Base-by-base conservation (phyloP, 2,797 vertebrate species). In the Petrocephalus schoutedeni region DNA sequence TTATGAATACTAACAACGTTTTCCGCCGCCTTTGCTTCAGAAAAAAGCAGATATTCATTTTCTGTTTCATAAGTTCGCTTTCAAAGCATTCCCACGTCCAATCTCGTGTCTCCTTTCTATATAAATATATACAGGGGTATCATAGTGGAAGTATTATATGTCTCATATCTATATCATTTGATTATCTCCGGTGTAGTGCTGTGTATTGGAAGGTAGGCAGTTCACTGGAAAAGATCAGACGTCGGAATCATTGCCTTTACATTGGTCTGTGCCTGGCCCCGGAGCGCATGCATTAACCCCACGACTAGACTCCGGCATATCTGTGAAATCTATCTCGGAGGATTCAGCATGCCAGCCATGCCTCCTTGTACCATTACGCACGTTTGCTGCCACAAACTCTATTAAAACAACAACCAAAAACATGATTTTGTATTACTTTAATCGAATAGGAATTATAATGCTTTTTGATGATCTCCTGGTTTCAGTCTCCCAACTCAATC, bases 361-460 rank as follows among this genome's bases (percentile, higher is more conserved):
- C 54, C 56, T 16, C 28, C 58, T 9, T 36, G 7, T 56, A 58
- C 51, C 82, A 61, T 88, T 86, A 88, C 82, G 87, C 87, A 88
- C 87, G 87, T 88, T 83, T 85, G 87, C 61, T 67, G 83, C 82
- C 83, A 86, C 83, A 86, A 54, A 88, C 51, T 56, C 83, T 53
- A 88, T 85, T 88, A 86, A 86, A 67, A 54, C 36, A 82, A 87
- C 67, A 80, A 12, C 49, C 41, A 45, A 28, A 56, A 57, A 16
- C 64, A 41, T 64, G 58, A 49, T 88, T 88, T 85, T 57, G 49
- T 88, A 88, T 86, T 86, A 74, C 83, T 88, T 88, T 88, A 51
- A 74, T 83, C 21, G 87, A 88, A 88, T 53, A 88, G 28, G 51
- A 88, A 21, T 85, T 88, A 87, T 87, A 85, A 86, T 88, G 74